Conservation (phyloP, 2,888 invertebrate species). For the Formica aserva region DNA sequence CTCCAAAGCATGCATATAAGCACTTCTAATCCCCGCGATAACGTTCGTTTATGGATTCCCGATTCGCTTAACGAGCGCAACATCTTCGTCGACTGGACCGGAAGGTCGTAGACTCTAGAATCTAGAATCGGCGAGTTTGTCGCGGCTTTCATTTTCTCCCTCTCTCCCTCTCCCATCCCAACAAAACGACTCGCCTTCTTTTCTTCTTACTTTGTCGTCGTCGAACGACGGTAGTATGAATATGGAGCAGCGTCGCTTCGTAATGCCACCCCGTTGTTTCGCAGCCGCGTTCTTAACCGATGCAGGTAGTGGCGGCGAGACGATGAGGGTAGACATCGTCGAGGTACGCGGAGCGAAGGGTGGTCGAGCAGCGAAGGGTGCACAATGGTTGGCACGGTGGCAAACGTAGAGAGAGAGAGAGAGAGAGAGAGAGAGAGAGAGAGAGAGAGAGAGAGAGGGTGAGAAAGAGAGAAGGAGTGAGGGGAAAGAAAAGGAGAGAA, state of each 20-base stretch:
- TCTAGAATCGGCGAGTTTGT: constrained; percentile 6
- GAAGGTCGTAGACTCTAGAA: constrained; percentile 32
- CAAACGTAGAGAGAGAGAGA: constrained; percentile 11
- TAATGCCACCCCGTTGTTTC: constrained; percentile 80
- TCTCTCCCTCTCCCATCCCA: neutral
- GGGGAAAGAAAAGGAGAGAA: constrained; percentile 9
- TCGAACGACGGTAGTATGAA: constrained; percentile 79
- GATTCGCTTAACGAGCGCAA: constrained; percentile 58
- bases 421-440: neutral
- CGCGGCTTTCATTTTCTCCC: constrained; percentile 27
- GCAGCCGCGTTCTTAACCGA: constrained; percentile 77
- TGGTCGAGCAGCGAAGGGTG: constrained; percentile 31
- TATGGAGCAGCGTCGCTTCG: constrained; percentile 78
- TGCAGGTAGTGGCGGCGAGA: constrained; percentile 57
- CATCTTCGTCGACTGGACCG: constrained; percentile 40
- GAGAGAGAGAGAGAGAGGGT: neutral
- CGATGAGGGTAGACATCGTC: constrained; percentile 40
- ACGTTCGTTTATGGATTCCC: constrained; percentile 45
- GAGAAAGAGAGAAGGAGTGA: neutral
- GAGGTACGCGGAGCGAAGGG: constrained; percentile 31
- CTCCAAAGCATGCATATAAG: constrained; percentile 46
- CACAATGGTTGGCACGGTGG: constrained; percentile 42
- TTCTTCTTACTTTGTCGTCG: constrained; percentile 72
- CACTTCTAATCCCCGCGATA: constrained; percentile 59
- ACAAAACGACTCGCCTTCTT: constrained; percentile 44